Conservation (phyloP, 2,113 vertebrate species). For the Clupea harengus region DNA sequence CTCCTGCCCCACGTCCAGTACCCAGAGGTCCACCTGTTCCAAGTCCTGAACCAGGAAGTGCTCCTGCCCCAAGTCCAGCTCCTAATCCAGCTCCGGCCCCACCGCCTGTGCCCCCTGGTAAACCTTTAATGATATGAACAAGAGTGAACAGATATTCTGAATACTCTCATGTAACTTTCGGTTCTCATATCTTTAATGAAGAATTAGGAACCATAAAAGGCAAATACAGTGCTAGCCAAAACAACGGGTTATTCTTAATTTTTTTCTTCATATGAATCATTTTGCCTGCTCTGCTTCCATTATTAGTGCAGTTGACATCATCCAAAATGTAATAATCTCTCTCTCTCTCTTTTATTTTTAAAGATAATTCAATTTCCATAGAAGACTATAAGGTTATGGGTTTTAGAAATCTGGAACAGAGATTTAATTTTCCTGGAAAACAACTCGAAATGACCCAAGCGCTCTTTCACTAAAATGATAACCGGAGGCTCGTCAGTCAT, state of each 20-base stretch:
- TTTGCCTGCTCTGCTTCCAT: not conserved
- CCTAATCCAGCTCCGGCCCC: not conserved
- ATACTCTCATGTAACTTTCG: not conserved
- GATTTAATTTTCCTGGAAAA: not conserved
- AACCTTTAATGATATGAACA: not conserved
- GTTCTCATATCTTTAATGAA: not conserved
- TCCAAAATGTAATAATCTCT: not conserved
- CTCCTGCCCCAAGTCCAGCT: too few relatives aligned
- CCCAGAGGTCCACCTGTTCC: not conserved
- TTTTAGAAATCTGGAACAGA: not conserved
- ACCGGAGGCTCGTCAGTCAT: not conserved
- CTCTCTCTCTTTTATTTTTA: not conserved
- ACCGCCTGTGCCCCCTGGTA: not conserved
- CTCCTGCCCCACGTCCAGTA: conserved; percentile 33
- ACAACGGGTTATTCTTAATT: not conserved
- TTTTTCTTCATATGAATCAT: not conserved
- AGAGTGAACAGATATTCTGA: not conserved
- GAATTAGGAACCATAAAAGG: not conserved
- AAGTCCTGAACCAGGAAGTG: not conserved
- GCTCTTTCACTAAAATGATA: not conserved
- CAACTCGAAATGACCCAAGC: not conserved
- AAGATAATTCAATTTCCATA: not conserved
- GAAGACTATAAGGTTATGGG: not conserved
- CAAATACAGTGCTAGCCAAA: not conserved
- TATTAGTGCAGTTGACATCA: not conserved